Evolutionary conservation across 2,797 vertebrate genomes (phyloP), one percentile per base, ranked within the genome.

Genomic region (Phataginus tetradactyla): DNA sequence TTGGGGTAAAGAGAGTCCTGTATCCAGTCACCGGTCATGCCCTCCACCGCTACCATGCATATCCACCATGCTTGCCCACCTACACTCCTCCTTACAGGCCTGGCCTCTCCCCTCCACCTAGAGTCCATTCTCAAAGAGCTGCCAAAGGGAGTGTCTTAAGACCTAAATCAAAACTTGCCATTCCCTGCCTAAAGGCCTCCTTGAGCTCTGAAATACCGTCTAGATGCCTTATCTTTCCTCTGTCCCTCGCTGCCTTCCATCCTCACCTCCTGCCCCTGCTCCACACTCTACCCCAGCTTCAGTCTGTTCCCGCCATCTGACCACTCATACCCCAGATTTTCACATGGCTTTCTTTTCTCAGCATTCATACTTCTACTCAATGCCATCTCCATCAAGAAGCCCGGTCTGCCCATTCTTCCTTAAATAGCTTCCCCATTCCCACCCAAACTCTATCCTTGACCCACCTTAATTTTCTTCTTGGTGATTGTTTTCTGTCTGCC

Each of bases 31-130:
- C 80, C 5, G 37, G 42, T 21, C 18, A 23, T 20, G 10, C 29
- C 23, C 8, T 1, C n/a, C 39, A 8, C 8, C 0, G 29, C 51
- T 20, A 1, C 72, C 29, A 0, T 29, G 29, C 1, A 2, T 53
- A 51, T 29, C 7, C 25, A 23, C 11, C 49, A 5, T 3, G 6
- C 4, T 0, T 25, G 39, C 14, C 32, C 7, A 4, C 12, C 5
- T 11, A 0, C 20, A 1, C 10, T 7, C 14, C n/a, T 29, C 39
- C 55, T 37, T 29, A 1, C 39, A 2, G 27, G 37, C 12, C 8
- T 11, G 4, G 7, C 59, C 25, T 66, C 57, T 5, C 4, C 25
- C n/a, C 15, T 15, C 11, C 21, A 13, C 51, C 27, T 6, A 1
- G 3, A 0, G n/a, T 45, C 42, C 6, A 1, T 64, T 61, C 51